A percentile compares a stretch with the other conserved stretches of the same genome.
These are phyloP conservation scores for Agrypnia vestita DNA, from an alignment of 1,140 invertebrate species.

Conservation along the genomic window DNA sequence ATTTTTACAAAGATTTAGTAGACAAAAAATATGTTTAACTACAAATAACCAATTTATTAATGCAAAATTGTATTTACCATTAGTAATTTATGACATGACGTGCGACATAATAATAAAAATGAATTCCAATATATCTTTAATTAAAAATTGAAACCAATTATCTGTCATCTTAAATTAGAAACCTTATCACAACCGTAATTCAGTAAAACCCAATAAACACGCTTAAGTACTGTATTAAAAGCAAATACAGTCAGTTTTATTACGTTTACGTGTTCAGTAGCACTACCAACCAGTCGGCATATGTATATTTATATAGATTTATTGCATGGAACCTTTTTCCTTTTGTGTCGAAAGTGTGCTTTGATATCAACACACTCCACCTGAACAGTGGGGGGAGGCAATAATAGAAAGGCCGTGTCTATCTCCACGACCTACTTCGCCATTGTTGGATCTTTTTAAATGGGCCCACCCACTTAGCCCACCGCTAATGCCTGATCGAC, in stretches of 20 bases:
- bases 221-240: neutral
- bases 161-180: too few relatives aligned
- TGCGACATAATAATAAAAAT: too few relatives aligned
- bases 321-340: conserved; percentile 30
- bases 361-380: conserved; percentile 32
- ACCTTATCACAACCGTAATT: too few relatives aligned
- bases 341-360: conserved; percentile 25
- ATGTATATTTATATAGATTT: conserved; percentile 33
- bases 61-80: too few relatives aligned
- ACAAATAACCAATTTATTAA: too few relatives aligned
- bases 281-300: conserved; percentile 4
- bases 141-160: too few relatives aligned
- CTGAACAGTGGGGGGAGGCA: conserved; percentile 18
- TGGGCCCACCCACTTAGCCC: conserved; percentile 28
- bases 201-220: too few relatives aligned
- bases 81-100: too few relatives aligned
- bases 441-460: conserved; percentile 39
- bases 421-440: neutral
- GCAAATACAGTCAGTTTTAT: conserved; percentile 3
- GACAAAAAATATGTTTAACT: too few relatives aligned
- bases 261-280: neutral
- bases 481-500: conserved; percentile 19
- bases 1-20: too few relatives aligned
- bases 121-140: too few relatives aligned
- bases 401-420: conserved; percentile 31